Conservation (phyloP, 2,888 invertebrate genomes). For the Sepiola atlantica region DNA sequence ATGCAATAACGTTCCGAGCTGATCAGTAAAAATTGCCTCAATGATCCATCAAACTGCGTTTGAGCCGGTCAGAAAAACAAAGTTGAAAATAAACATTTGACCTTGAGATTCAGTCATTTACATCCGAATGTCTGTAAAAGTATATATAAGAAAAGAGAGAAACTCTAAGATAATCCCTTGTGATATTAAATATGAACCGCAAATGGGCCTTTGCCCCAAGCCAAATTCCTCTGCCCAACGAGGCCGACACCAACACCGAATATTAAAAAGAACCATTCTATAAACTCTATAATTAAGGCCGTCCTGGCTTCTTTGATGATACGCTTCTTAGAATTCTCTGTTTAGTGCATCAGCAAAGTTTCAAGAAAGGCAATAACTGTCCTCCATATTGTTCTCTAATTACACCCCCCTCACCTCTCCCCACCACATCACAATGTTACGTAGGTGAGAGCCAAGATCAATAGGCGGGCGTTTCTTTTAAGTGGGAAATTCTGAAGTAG, state of each 20-base stretch:
- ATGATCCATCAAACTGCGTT: too few species aligned
- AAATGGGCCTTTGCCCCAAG: not conserved
- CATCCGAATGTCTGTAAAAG: not conserved
- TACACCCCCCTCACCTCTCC: not conserved
- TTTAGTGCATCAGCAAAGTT: not conserved
- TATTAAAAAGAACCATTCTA: not conserved
- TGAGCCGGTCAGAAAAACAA: too few species aligned
- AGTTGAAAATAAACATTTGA: too few species aligned
- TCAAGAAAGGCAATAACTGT: not conserved
- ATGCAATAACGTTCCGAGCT: too few species aligned
- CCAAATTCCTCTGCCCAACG: not conserved
- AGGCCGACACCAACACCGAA: not conserved
- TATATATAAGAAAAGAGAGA: not conserved
- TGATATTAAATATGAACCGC: not conserved
- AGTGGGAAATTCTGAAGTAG: not conserved
- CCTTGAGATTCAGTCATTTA: too few species aligned
- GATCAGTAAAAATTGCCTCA: too few species aligned
- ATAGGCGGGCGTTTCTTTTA: not conserved
- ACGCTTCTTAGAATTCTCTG: not conserved
- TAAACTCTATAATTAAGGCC: not conserved
- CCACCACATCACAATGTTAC: not conserved
- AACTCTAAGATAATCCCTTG: not conserved
- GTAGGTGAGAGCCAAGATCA: not conserved
- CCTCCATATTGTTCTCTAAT: not conserved
- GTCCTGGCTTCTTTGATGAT: not conserved